Evolutionary conservation across 2,888 invertebrate genomes (phyloP), one percentile per base, ranked within the genome.

Genomic region (Latrodectus hesperus): DNA sequence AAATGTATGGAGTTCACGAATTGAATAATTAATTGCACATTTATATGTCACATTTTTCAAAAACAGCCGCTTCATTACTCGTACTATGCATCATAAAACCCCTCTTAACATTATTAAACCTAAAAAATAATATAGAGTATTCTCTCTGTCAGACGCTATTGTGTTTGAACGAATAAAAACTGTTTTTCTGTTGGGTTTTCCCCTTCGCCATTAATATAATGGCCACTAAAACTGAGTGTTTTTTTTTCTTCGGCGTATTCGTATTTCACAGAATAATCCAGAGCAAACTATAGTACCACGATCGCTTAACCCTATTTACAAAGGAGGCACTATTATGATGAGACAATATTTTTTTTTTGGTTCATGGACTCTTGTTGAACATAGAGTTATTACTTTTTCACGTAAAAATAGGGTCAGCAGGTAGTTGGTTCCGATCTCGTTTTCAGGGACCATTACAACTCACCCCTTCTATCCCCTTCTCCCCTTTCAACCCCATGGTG

Each of bases 391-490:
- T 79, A 52, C 70, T 60, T n/a, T 70, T 65, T 8, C n/a, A 77
- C 17, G 60, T 49, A 55, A 68, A 74, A 82, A 76, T 49, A 55
- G 38, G 82, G 75, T 75, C 70, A 71, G 38, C 70, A 76, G 75
- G 77, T 78, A 65, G 11, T 51, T 65, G 9, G 51, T 17, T 14
- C 68, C 68, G n/a, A 53, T 53, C 17, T 22, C n/a, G 26, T 84
- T 81, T 81, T 81, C 60, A 51, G 60, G 81, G 81, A 73, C 73
- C 73, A 81, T 73, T 73, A 73, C 81, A 22, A 12, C 10, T 11
- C 60, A 12, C 81, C 22, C 72, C 64, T 26, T 55, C 16, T n/a
- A 38, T n/a, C 67, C 74, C 76, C 22, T 49, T 16, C 49, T 49
- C 74, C 16, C 65, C 65, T 65, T 12, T 38, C 38, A 38, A 38